Base-by-base conservation (phyloP, 2,888 invertebrate species). In the Oscheius sp. region DNA sequence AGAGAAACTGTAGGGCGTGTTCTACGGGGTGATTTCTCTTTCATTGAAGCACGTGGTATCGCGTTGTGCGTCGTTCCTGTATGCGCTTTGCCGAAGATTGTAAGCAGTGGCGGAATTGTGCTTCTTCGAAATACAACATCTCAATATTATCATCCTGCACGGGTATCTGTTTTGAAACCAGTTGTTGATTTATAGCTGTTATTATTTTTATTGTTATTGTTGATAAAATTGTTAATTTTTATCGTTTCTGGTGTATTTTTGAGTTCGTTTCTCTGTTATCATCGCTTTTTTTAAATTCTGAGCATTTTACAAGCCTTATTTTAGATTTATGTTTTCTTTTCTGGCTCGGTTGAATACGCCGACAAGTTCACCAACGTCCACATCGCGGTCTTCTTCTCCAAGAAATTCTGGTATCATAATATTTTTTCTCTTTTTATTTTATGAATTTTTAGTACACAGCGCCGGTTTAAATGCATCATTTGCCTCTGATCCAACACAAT, bases 401-500 rank as follows among this genome's bases (percentile, higher is more conserved):
- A 13, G 55, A n/a, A 53, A 35, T n/a, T n/a, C 16, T 35, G 53
- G 55, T 68, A n/a, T n/a, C n/a, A n/a, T 35, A 35, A 35, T 35
- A 6, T 35, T 35, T 25, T n/a, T n/a, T n/a, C n/a, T n/a, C n/a
- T n/a, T n/a, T n/a, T n/a, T n/a, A n/a, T n/a, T n/a, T n/a, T 55
- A 5, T 21, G 13, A 55, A 55, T 55, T 5, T 59, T 29, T 41
- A 59, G 29, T 13, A 27, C 41, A 35, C 3, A 35, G 27, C 27
- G 18, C 43, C 13, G 49, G 75, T 6, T 80, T 79, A 79, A 80
- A 78, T 43, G 75, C 81, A 0, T 84, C 85, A 3, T 86, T 85
- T 74, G 85, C 85, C 1, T 86, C 86, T 7, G 87, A 87, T 68
- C 87, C 87, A n/a, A 64, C 78, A 6, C 82, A 82, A 58, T 86